These are phyloP conservation scores for Pissodes strobi DNA, from an alignment of 1,140 invertebrate species.

Conservation along the genomic window DNA sequence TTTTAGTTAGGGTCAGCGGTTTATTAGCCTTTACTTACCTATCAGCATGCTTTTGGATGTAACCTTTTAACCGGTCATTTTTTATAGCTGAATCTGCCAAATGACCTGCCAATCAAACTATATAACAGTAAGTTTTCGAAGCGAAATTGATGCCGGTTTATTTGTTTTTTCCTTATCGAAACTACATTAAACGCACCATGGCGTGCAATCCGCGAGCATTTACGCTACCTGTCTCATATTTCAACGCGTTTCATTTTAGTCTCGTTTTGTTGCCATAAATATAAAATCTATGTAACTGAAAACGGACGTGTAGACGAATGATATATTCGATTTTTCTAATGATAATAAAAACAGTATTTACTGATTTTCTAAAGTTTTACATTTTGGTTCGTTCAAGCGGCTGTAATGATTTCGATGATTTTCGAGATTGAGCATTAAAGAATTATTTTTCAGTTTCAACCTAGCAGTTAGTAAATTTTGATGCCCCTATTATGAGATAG, in stretches of 20 bases:
- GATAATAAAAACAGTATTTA: too few species aligned
- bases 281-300: conserved; percentile 14
- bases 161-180: conserved; percentile 20
- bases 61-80: too few species aligned
- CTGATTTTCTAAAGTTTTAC: too few species aligned
- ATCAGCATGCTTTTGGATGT: too few species aligned
- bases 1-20: too few species aligned
- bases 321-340: conserved; percentile 7
- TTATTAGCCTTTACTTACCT: too few species aligned
- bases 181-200: conserved; percentile 21
- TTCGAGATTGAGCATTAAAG: too few species aligned
- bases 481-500: too few species aligned
- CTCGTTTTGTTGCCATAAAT: conserved; percentile 2
- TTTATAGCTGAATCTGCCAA: conserved; percentile 5
- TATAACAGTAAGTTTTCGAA: background rate
- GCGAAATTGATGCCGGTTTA: conserved; percentile 16
- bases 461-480: too few species aligned
- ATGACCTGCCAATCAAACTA: conserved; percentile 21
- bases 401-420: too few species aligned
- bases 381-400: too few species aligned
- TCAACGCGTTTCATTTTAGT: conserved; percentile 21
- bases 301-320: background rate
- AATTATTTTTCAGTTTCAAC: too few species aligned
- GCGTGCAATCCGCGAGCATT: conserved; percentile 21
- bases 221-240: conserved; percentile 18